Percentiles rank a stretch among this genome's conserved stretches.
phyloP scores from a whole-genome alignment of 2,113 vertebrate genomes.

The Platycercus adscitus region DNA sequence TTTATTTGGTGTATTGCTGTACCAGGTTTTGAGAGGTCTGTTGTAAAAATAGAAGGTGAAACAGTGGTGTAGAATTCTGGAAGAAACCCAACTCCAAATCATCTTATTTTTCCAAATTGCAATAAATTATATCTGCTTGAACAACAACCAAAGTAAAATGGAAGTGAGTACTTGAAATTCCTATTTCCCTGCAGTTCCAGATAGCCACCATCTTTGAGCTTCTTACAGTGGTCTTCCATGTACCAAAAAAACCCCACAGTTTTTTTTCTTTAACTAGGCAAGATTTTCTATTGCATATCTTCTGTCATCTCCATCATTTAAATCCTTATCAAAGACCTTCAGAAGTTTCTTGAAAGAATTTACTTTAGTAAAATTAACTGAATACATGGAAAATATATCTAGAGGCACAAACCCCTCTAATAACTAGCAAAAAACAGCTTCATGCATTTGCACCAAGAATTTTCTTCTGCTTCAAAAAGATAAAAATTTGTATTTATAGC shows the following conservation, averaged over 20 bases:
- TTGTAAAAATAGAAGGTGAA: not conserved
- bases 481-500: not conserved
- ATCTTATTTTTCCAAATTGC: not conserved
- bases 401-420: not conserved
- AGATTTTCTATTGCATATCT: not conserved
- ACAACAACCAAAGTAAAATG: not conserved
- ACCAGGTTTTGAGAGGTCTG: not conserved
- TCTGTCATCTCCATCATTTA: not conserved
- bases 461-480: not conserved
- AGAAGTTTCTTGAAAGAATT: not conserved
- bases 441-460: not conserved
- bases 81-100: not conserved
- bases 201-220: not conserved
- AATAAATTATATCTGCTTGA: not conserved
- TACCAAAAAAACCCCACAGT: not conserved
- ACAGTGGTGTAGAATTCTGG: not conserved
- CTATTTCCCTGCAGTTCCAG: not conserved
- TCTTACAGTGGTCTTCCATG: not conserved
- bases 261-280: not conserved
- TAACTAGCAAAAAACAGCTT: not conserved
- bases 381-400: not conserved
- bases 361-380: not conserved
- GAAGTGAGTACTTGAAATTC: not conserved
- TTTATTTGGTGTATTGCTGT: not conserved
- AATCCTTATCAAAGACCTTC: not conserved